phyloP scores from a whole-genome alignment of 2,113 vertebrate species.

The Cephalopholis sonnerati region DNA sequence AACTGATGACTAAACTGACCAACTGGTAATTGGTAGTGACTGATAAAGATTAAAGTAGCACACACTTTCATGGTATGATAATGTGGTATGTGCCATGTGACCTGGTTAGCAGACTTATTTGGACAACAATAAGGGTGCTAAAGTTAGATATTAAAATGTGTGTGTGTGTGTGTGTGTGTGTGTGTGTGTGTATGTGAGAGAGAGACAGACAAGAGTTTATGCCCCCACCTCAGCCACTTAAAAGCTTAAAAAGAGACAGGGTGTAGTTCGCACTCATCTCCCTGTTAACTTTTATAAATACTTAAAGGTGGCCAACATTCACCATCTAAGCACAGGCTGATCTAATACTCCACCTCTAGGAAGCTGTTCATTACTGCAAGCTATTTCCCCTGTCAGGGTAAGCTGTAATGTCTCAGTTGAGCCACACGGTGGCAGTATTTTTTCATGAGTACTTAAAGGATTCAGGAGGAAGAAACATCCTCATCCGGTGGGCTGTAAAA shows the following conservation, averaged over 20 bases:
- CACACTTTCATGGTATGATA: background rate
- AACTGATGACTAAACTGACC: background rate
- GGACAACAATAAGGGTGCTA: background rate
- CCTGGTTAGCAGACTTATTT: background rate
- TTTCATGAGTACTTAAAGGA: background rate
- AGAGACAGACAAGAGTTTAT: background rate
- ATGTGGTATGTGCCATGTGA: background rate
- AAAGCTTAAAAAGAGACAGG: too few species aligned
- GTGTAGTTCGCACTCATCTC: background rate
- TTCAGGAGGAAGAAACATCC: background rate
- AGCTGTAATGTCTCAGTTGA: background rate
- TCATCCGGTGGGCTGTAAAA: background rate
- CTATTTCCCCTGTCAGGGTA: background rate
- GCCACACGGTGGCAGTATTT: conserved; percentile 39
- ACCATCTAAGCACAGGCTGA: background rate
- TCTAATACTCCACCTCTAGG: background rate
- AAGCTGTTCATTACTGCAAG: background rate
- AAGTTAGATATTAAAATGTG: background rate
- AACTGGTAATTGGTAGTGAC: background rate
- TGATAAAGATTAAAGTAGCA: background rate
- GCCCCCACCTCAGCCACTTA: background rate
- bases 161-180: background rate
- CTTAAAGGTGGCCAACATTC: background rate
- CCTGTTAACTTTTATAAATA: background rate
- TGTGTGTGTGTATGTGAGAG: background rate